A percentile compares a stretch with the other conserved stretches of the same genome.
Evolutionary conservation across 2,113 vertebrate species (phyloP).

Genomic region (Capricornis sumatraensis): DNA sequence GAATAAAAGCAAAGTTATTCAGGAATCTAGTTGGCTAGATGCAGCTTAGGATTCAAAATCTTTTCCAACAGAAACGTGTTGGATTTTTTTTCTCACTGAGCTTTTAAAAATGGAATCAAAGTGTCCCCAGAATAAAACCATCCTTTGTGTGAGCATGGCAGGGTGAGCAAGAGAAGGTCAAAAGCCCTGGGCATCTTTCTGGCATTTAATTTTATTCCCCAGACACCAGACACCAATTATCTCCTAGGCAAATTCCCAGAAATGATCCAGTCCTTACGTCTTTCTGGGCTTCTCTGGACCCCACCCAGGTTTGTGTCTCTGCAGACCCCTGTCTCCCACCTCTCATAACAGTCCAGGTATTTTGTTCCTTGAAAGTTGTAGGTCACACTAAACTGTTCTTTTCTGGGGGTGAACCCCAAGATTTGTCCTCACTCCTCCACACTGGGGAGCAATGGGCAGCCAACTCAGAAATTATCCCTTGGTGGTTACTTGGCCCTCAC

Average conservation of each 20-base stretch:
- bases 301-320: neutral
- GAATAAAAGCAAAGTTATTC: slow-evolving; percentile 1
- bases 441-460: neutral
- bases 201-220: neutral
- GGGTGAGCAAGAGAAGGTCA: neutral
- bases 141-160: neutral
- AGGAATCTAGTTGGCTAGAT: slow-evolving; percentile 19
- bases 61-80: slow-evolving; percentile 3
- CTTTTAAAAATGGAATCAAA: slow-evolving; percentile 51
- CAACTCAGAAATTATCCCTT: neutral
- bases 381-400: neutral
- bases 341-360: neutral
- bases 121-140: slow-evolving; percentile 31
- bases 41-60: slow-evolving; percentile 23
- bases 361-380: neutral
- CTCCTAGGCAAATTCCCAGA: neutral
- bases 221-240: neutral
- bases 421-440: neutral
- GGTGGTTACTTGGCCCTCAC: neutral
- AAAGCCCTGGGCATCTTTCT: neutral
- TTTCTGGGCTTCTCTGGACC: neutral
- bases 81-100: neutral
- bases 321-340: neutral
- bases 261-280: neutral
- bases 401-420: neutral